phyloP scores from a whole-genome alignment of 1,140 invertebrate species.

The Vanessa atalanta region DNA sequence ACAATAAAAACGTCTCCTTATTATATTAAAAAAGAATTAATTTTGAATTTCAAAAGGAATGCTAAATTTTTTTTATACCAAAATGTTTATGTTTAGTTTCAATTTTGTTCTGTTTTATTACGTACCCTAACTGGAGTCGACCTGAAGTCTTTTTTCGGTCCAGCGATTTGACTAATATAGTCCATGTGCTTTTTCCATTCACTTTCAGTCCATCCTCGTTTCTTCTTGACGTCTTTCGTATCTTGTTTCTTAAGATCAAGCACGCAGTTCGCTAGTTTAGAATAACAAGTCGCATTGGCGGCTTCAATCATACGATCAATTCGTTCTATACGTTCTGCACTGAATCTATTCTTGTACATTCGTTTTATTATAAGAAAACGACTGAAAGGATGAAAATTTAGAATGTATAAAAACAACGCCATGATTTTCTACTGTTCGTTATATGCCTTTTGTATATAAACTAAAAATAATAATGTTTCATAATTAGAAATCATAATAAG shows the following conservation, averaged over 20 bases:
- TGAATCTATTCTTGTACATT: slow-evolving; percentile 62
- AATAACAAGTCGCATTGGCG: slow-evolving; percentile 62
- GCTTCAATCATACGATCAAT: slow-evolving; percentile 70
- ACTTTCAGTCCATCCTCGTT: slow-evolving; percentile 63
- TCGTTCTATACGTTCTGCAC: slow-evolving; percentile 55
- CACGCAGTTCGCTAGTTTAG: slow-evolving; percentile 68
- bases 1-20: not conserved
- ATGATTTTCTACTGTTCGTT: no score
- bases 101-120: not conserved
- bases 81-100: not conserved
- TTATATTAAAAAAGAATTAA: not conserved
- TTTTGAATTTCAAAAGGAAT: no score
- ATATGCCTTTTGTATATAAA: no score
- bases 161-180: slow-evolving; percentile 63
- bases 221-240: slow-evolving; percentile 65
- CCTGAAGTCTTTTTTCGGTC: slow-evolving; percentile 53
- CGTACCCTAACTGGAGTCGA: slow-evolving; percentile 54
- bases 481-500: no score
- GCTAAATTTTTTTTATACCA: not conserved
- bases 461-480: no score
- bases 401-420: not conserved
- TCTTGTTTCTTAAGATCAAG: slow-evolving; percentile 67
- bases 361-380: slow-evolving; percentile 59
- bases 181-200: slow-evolving; percentile 78
- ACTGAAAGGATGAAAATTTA: slow-evolving; percentile 45